Evolutionary conservation across 2,797 vertebrate genomes (phyloP), one percentile per base, ranked within the genome.

Genomic region (Pipistrellus pipistrellus): DNA sequence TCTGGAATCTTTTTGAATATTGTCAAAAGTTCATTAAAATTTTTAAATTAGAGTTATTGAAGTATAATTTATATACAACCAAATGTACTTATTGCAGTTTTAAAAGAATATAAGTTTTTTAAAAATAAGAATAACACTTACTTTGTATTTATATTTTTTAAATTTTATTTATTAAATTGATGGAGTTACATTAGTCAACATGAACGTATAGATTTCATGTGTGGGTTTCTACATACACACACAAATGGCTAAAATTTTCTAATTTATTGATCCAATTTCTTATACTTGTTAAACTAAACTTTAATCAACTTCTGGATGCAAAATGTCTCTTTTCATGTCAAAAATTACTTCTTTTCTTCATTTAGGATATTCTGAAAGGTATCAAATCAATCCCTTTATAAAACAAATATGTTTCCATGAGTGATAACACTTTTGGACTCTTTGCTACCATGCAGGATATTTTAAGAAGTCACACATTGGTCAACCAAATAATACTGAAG

Each of bases 21-120:
- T 76, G 27, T 41, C 23, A 90, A 64, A 93, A 95, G 55, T 44
- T 30, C 8, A 90, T 64, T 75, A 35, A 92, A 82, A 59, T 44
- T 55, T n/a, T 44, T 90, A 92, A 85, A 76, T 73, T 7, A 92
- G 46, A 3, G 30, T 51, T 88, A 51, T 46, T 57, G 15, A 88
- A 9, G 4, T 23, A 69, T 64, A 93, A 48, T 77, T 93, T 92
- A 68, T 2, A 80, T 71, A 41, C 0, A 48, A 13, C 83, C 51
- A 69, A 80, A 75, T 73, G 1, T 1, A 55, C 4, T 53, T 4
- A 51, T 68, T 88, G 8, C 23, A 41, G 71, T 71, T 95, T 86
- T 51, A 23, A 93, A 84, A 71, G n/a, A 46, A 30, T 62, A 23
- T 0, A 72, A 13, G 8, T 81, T 75, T 91, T 18, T 80, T 9